Evolutionary conservation across 2,113 vertebrate genomes (phyloP).

Genomic region (Microcebus griseorufus): DNA sequence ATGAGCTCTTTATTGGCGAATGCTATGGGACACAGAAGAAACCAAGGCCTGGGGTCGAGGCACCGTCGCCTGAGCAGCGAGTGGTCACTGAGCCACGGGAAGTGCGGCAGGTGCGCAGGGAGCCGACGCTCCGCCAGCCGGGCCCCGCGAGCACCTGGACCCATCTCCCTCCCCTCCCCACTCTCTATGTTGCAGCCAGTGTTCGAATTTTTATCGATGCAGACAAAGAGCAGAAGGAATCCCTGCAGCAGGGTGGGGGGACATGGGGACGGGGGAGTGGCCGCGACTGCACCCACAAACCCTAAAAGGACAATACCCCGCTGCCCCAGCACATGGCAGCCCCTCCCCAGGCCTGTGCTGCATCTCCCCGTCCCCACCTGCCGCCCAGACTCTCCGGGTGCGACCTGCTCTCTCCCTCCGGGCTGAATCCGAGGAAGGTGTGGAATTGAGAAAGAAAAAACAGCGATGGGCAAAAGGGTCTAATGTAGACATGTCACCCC

Average conservation of each 20-base stretch:
- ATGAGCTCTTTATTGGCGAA: neutral
- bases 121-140: neutral
- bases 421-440: no score
- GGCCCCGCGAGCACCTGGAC: accelerated
- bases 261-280: no score
- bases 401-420: neutral
- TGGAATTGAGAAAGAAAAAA: neutral
- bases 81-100: accelerated
- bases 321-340: accelerated
- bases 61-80: neutral
- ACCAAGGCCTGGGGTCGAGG: neutral
- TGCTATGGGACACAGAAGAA: neutral
- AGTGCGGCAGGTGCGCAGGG: accelerated
- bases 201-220: neutral
- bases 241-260: neutral
- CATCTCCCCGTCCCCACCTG: accelerated
- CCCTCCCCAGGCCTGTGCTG: no score
- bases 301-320: neutral
- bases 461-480: neutral
- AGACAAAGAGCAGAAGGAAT: neutral
- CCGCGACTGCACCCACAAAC: accelerated
- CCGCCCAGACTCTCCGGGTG: accelerated
- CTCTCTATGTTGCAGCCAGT: neutral
- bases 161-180: no score
- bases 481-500: accelerated